Conservation (phyloP, 2,888 invertebrate species). For the Crocallis elinguaria region DNA sequence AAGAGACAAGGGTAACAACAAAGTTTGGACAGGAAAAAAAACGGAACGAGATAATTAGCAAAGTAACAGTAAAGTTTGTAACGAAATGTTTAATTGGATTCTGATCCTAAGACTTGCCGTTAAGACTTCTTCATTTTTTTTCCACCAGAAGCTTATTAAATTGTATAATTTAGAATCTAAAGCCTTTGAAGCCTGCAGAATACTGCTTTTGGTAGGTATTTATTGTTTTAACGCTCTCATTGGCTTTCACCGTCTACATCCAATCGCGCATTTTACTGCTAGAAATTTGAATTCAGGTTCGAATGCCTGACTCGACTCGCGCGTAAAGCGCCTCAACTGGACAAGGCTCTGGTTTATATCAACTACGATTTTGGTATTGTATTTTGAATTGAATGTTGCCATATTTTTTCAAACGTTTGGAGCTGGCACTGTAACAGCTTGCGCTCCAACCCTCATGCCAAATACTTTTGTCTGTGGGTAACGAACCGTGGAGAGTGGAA, state of each 20-base stretch:
- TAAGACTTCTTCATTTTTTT: slow-evolving; percentile 10
- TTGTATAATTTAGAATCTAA: not conserved
- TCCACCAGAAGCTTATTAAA: not conserved
- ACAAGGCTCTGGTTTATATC: too few species aligned
- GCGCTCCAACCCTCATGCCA: slow-evolving; percentile 39
- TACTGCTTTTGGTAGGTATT: not conserved
- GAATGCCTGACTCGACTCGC: too few species aligned
- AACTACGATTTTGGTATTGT: too few species aligned
- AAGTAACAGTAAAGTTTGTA: slow-evolving; percentile 14
- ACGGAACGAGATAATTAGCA: slow-evolving; percentile 20
- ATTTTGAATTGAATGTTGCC: too few species aligned
- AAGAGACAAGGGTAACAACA: slow-evolving; percentile 9
- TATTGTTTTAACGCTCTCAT: too few species aligned
- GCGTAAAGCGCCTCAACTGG: too few species aligned
- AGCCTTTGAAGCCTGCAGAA: not conserved
- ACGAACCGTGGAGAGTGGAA: slow-evolving; percentile 42
- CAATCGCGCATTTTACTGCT: too few species aligned
- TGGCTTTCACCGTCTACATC: too few species aligned
- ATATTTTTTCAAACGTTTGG: not conserved
- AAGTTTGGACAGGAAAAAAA: slow-evolving; percentile 9
- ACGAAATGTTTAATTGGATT: slow-evolving; percentile 39
- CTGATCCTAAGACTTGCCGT: slow-evolving; percentile 31
- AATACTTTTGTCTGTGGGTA: slow-evolving; percentile 45
- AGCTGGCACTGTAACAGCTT: slow-evolving; percentile 19
- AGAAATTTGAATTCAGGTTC: too few species aligned